These are phyloP conservation scores for Lindbergichthys nudifrons DNA, from an alignment of 2,797 vertebrate species.

Conservation along the genomic window DNA sequence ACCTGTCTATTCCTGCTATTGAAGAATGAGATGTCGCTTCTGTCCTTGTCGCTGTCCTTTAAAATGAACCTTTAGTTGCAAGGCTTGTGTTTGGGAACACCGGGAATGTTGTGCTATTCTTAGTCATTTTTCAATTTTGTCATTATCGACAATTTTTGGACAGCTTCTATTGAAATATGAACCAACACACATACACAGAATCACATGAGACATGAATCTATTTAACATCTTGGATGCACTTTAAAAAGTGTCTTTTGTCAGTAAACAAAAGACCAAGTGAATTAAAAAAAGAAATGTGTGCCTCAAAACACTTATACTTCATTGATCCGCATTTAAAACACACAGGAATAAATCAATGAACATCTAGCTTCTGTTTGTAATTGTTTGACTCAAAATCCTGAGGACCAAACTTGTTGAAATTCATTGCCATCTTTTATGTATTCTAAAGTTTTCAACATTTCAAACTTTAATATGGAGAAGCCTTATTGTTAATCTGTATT, in stretches of 20 bases:
- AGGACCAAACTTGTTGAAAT: conserved; percentile 20
- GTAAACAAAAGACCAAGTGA: conserved; percentile 22
- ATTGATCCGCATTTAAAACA: conserved; percentile 68
- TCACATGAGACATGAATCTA: neutral
- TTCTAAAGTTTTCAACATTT: conserved; percentile 10
- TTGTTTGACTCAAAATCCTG: conserved; percentile 43
- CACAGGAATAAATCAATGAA: conserved; percentile 60
- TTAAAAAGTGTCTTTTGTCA: conserved; percentile 20
- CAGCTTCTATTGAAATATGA: neutral
- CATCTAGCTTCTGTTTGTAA: conserved; percentile 54
- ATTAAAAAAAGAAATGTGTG: conserved; percentile 31
- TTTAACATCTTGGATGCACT: conserved; percentile 23
- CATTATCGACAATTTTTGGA: no score
- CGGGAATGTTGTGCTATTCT: no score
- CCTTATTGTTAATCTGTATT: neutral
- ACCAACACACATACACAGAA: neutral
- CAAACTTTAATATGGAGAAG: neutral
- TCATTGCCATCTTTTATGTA: conserved; percentile 23
- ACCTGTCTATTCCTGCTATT: no score
- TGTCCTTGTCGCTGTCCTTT: no score
- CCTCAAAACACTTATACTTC: conserved; percentile 35
- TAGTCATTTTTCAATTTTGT: no score
- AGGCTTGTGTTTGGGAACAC: no score
- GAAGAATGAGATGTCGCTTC: no score
- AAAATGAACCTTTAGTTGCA: no score